Base-by-base conservation (phyloP, 2,797 vertebrate genomes). In the Acanthis flammea region DNA sequence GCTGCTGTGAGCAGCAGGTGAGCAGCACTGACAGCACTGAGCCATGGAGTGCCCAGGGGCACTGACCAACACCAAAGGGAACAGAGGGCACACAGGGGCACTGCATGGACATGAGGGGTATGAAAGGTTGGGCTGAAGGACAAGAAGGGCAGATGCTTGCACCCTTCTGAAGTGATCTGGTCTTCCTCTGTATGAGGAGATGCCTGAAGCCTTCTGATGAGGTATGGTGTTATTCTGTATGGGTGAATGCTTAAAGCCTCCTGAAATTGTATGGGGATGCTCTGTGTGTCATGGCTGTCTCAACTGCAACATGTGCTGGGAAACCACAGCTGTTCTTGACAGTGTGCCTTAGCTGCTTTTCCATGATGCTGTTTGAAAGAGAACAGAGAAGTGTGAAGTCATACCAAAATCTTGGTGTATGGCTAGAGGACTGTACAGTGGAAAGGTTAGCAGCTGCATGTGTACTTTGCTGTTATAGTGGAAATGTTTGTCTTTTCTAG, bases 101-200 rank as follows among this genome's bases (percentile, higher is more conserved):
- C 0, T 14, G 35, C 35, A 60, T 28, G 3, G 1, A 39, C 25
- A 28, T 7, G 17, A 60, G 35, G 19, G 35, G 11, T 13, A 9
- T 39, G 9, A 58, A 58, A 37, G 35, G 35, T 0, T 39, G 57
- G 8, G 4, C 57, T 37, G 8, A 27, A 58, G 17, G 1, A 19
- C 17, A 27, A 13, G 8, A 13, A 7, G 25, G 3, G 18, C 17
- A 28, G 12, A 28, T 28, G 1, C 4, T 19, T 60, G 25, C 1
- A 7, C 12, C 18, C 6, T 28, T 60, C 35, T 60, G 35, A 2
- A 13, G 35, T 39, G 35, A 3, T 1, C 0, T 19, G 57, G 4
- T 37, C 17, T 27, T 27, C 2, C 55, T 37, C 7, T 58, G 11
- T 37, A 6, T 58, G 16, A 6, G 11, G 3, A 35, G 54, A 35